Conservation (phyloP, 1,140 invertebrate genomes). For the Thereuonema tuberculata region DNA sequence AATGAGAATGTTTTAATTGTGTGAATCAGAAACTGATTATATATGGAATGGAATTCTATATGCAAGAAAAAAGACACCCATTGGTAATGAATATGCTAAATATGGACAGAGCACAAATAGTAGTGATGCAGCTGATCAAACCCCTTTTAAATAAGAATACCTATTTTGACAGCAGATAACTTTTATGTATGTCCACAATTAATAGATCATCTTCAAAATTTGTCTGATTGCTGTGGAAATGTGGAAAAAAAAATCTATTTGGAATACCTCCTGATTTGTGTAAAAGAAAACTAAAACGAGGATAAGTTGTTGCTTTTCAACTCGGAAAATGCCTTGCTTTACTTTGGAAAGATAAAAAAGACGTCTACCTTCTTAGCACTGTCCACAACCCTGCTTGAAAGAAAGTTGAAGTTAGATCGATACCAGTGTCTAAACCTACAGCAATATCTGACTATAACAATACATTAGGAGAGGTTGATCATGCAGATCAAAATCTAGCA, state of each 20-base stretch:
- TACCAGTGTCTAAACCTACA: conserved; percentile 6
- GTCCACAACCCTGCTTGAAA: conserved; percentile 7
- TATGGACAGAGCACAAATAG: neutral
- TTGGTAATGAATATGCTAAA: neutral
- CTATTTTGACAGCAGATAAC: neutral
- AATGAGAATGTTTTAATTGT: conserved; percentile 26
- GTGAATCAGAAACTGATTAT: neutral
- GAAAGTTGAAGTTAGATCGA: neutral
- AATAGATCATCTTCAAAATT: neutral
- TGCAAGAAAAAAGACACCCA: neutral
- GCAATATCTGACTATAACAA: conserved; percentile 9
- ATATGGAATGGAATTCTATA: neutral
- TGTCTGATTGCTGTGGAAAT: neutral
- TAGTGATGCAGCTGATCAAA: neutral
- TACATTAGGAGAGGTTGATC: conserved; percentile 5
- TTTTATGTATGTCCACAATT: neutral
- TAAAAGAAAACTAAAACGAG: conserved; percentile 9
- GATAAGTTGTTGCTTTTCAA: neutral
- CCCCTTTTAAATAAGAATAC: neutral
- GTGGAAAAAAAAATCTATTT: neutral
- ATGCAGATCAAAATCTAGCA: conserved; percentile 7
- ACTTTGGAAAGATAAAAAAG: conserved; percentile 11
- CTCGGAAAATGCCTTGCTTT: conserved; percentile 7
- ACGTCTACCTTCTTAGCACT: conserved; percentile 9
- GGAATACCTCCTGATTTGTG: neutral